A percentile compares a stretch with the other conserved stretches of the same genome.
Evolutionary conservation across 2,797 vertebrate genomes (phyloP).

Genomic region (Orestias chungarensis): DNA sequence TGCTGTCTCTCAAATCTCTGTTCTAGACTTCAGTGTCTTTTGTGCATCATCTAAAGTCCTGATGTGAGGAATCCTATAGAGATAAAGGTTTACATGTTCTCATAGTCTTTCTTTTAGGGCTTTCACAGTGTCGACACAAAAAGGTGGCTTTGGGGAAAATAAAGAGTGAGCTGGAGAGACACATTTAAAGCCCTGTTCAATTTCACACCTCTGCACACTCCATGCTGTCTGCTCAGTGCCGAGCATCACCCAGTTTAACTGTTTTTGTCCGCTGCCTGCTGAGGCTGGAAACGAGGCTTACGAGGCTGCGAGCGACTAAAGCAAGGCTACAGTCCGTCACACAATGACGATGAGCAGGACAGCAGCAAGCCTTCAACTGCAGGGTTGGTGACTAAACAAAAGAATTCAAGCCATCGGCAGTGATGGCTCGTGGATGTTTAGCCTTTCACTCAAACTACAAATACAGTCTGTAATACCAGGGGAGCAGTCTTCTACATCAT

Average conservation of each 20-base stretch:
- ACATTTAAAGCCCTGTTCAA: conserved; percentile 50
- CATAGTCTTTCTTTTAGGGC: conserved; percentile 8
- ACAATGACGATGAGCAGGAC: conserved; percentile 8
- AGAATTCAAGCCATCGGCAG: not conserved
- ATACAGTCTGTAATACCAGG: not conserved
- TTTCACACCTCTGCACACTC: conserved; percentile 57
- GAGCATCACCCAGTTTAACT: conserved; percentile 26
- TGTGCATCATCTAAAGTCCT: conserved; percentile 15
- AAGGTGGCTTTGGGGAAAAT: conserved; percentile 12
- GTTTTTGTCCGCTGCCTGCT: conserved; percentile 27
- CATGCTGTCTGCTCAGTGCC: conserved; percentile 22
- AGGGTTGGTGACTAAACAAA: not conserved
- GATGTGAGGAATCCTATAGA: conserved; percentile 1
- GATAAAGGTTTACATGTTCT: conserved; percentile 18
- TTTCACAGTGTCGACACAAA: conserved; percentile 12
- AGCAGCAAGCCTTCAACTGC: not conserved
- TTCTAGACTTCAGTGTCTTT: conserved; percentile 6
- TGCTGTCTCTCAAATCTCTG: not conserved
- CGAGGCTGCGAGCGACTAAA: conserved; percentile 16
- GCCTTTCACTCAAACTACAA: not conserved
- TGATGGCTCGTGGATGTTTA: not conserved
- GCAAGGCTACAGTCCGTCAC: conserved; percentile 4
- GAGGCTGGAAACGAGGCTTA: conserved; percentile 40
- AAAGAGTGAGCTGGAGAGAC: conserved; percentile 25
- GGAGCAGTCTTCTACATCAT: no score